A percentile compares a stretch with the other conserved stretches of the same genome.
These are phyloP conservation scores for Drosophila arizonae DNA, from an alignment of 1,140 invertebrate genomes.

Conservation along the genomic window DNA sequence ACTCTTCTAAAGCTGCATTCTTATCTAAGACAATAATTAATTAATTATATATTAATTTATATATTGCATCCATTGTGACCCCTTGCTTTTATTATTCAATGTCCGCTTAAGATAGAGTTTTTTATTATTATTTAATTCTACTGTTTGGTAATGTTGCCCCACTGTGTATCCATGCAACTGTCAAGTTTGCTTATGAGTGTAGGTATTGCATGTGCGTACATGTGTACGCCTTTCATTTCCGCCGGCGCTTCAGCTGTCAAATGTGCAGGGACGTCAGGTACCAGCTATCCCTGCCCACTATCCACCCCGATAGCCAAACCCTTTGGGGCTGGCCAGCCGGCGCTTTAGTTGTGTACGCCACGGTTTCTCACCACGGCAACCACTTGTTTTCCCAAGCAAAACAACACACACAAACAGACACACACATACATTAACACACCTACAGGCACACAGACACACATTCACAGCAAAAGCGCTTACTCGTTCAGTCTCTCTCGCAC, in stretches of 20 bases:
- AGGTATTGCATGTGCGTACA: constrained; percentile 16
- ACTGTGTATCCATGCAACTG: constrained; percentile 34
- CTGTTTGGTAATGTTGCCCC: not conserved
- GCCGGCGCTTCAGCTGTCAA: constrained; percentile 58
- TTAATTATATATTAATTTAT: too few species aligned
- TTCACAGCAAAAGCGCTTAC: constrained; percentile 16
- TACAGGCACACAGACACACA: too few species aligned
- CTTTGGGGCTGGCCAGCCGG: constrained; percentile 16
- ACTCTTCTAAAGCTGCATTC: too few species aligned
- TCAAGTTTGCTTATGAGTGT: constrained; percentile 72
- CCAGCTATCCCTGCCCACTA: not conserved
- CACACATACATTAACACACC: constrained; percentile 28
- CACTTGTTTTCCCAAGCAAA: constrained; percentile 82
- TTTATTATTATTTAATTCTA: too few species aligned
- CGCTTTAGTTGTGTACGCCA: constrained; percentile 54
- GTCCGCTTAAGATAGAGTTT: too few species aligned
- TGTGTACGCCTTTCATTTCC: constrained; percentile 37
- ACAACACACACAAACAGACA: constrained; percentile 64
- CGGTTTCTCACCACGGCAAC: constrained; percentile 79
- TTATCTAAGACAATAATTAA: too few species aligned
- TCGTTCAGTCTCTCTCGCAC: constrained; percentile 16
- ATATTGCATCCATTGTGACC: too few species aligned
- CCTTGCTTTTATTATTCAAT: too few species aligned
- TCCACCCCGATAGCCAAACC: not conserved
- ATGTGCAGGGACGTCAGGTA: constrained; percentile 38